phyloP scores from a whole-genome alignment of 2,888 invertebrate species.

The Eilema depressum region DNA sequence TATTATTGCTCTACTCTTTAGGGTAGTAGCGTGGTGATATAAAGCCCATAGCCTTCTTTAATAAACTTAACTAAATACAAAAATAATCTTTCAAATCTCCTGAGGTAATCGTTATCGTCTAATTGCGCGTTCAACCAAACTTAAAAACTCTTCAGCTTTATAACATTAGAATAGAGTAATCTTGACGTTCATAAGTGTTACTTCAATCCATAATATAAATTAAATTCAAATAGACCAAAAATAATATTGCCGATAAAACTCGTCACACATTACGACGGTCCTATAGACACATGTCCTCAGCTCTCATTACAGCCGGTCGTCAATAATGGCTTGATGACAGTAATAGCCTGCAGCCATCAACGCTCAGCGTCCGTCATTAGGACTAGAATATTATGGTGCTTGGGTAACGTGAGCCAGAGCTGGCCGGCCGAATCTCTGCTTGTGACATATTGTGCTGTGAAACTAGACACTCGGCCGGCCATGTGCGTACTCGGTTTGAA shows the following conservation, averaged over 20 bases:
- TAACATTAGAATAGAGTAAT: too few species aligned
- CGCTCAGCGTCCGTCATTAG: conserved; percentile 13
- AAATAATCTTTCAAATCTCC: too few species aligned
- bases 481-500: conserved; percentile 2
- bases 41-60: too few species aligned
- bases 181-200: too few species aligned
- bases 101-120: too few species aligned
- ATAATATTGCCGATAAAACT: neutral
- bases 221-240: neutral
- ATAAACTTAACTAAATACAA: too few species aligned
- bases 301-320: conserved; percentile 5
- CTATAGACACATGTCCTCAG: neutral
- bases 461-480: conserved; percentile 8
- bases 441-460: neutral
- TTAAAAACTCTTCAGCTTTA: too few species aligned
- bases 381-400: neutral
- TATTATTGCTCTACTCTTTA: too few species aligned
- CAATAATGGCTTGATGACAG: neutral
- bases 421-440: conserved; percentile 11
- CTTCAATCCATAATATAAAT: neutral
- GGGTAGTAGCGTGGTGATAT: too few species aligned
- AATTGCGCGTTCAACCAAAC: too few species aligned
- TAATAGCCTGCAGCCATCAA: conserved; percentile 7
- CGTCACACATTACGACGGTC: neutral
- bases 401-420: conserved; percentile 11